Evolutionary conservation across 1,140 invertebrate species (phyloP), one percentile per base, ranked within the genome.

Genomic region (Monochamus saltuarius): DNA sequence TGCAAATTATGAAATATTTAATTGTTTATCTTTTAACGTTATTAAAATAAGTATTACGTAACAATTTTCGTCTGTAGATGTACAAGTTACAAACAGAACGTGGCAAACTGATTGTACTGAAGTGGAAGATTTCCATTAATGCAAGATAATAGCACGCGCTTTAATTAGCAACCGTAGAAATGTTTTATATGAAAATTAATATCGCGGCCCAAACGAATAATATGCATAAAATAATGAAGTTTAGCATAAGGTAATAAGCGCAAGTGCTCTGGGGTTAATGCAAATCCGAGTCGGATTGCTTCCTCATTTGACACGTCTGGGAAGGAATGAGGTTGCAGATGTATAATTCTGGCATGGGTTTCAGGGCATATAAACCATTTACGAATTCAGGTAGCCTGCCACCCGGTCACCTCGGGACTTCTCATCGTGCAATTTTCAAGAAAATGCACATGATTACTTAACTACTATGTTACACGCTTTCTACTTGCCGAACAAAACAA

Each of bases 361-460:
- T 36, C 16, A 37, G 61, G 61, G 57, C 57, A 56, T 56, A 54
- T 34, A 58, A 55, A 50, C 37, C 39, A 58, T 53, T 56, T 61
- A 64, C 40, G 40, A 68, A 65, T 60, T 65, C 62, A 68, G 66
- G 66, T 68, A 68, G 66, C 63, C 39, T 57, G 58, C 58, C 57
- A 52, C 39, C 51, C 45, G 59, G 54, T 61, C 65, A 65, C 65
- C 65, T 54, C 55, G 36, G 65, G 65, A 45, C 40, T 59, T 57
- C 35, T 53, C 35, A 65, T 55, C 47, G 54, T 50, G n/a, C 19
- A 53, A 67, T 59, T 65, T 65, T 58, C 60, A 49, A 60, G 59
- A 62, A 65, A 68, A 68, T 65, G 62, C 66, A 56, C 56, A 59
- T 65, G 64, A 68, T 68, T 65, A 68, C 63, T 68, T 68, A 68